Evolutionary conservation across 2,113 vertebrate species (phyloP).

Genomic region (Pogona vitticeps): DNA sequence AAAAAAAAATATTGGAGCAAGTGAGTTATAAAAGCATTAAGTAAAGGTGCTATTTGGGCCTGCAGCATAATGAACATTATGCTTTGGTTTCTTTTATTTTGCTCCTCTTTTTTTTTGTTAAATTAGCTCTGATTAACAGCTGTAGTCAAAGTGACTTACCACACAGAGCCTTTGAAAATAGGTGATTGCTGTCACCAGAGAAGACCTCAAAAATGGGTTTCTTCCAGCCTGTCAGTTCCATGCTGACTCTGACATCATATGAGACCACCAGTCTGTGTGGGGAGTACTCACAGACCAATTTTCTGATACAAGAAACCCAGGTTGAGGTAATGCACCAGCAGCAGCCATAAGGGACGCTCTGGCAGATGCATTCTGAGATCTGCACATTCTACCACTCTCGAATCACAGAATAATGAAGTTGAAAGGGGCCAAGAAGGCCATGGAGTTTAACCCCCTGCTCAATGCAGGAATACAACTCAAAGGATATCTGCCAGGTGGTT

Average conservation of each 20-base stretch:
- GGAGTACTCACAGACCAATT: not conserved
- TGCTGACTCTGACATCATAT: not conserved
- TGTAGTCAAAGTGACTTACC: not conserved
- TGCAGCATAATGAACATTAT: not conserved
- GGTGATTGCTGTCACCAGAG: not conserved
- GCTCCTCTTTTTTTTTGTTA: not conserved
- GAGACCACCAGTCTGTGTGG: not conserved
- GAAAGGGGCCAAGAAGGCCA: too few species aligned
- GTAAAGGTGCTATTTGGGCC: conserved; percentile 11
- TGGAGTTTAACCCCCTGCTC: too few species aligned
- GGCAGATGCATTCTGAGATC: not conserved
- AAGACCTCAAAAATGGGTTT: not conserved
- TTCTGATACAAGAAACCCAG: not conserved
- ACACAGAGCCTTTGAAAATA: not conserved
- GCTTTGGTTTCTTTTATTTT: not conserved
- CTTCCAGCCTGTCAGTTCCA: not conserved
- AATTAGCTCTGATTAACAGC: not conserved
- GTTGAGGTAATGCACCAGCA: not conserved
- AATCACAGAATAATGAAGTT: too few species aligned
- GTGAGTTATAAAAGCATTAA: conserved; percentile 24
- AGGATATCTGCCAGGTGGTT: too few species aligned
- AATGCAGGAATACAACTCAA: too few species aligned
- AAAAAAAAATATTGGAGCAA: conserved; percentile 4
- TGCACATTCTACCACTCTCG: not conserved
- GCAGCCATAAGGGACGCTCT: not conserved